Conservation (phyloP, 1,140 invertebrate species). For the Caerostris darwini region DNA sequence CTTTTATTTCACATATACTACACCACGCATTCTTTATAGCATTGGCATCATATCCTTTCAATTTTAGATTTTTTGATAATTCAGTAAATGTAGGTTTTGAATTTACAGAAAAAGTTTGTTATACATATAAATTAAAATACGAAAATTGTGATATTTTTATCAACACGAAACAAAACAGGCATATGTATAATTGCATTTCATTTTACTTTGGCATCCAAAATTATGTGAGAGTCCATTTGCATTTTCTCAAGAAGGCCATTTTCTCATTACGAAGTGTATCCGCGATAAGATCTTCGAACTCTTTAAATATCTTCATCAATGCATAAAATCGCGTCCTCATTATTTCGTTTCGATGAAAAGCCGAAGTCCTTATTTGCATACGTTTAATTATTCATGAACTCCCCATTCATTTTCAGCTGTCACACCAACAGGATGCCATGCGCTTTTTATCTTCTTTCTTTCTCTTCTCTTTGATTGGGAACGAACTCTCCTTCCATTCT, state of each 20-base stretch:
- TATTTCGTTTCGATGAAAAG: constrained; percentile 26
- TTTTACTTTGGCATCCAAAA: too few species aligned
- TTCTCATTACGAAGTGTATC: neutral
- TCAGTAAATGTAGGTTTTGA: too few species aligned
- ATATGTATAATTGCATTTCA: too few species aligned
- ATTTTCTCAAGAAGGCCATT: neutral
- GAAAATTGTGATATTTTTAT: too few species aligned
- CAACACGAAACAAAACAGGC: too few species aligned
- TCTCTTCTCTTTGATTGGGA: neutral
- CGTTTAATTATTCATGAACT: constrained; percentile 40
- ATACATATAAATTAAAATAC: too few species aligned
- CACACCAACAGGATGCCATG: constrained; percentile 12
- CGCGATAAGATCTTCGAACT: constrained; percentile 26
- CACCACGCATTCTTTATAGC: too few species aligned
- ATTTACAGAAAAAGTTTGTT: too few species aligned
- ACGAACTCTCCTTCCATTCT: neutral
- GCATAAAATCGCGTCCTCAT: constrained; percentile 28
- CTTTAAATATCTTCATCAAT: constrained; percentile 56
- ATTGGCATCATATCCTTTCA: too few species aligned
- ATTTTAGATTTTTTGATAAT: too few species aligned
- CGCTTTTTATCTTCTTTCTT: neutral
- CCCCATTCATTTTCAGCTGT: constrained; percentile 38
- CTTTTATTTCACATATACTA: too few species aligned
- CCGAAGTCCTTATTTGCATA: neutral
- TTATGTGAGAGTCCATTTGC: too few species aligned